A percentile compares a stretch with the other conserved stretches of the same genome.
phyloP scores from a whole-genome alignment of 2,113 vertebrate species.

The Lasiurus borealis region DNA sequence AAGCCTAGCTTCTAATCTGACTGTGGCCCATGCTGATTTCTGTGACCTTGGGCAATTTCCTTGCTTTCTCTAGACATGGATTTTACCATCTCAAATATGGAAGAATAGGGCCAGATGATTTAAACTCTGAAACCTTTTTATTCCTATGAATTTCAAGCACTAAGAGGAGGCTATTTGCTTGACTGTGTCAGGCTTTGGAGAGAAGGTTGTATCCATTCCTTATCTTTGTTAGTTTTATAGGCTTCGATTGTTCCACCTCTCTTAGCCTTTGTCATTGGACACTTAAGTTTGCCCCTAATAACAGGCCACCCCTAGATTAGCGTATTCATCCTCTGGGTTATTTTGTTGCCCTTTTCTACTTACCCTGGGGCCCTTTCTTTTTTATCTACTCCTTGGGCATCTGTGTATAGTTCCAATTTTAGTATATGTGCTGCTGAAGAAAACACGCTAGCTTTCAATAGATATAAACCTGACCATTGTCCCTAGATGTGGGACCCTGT shows the following conservation, averaged over 20 bases:
- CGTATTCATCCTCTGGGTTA: background rate
- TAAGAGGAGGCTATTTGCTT: constrained; percentile 32
- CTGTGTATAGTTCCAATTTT: background rate
- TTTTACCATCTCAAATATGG: constrained; percentile 35
- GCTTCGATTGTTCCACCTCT: background rate
- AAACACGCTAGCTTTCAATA: constrained; percentile 28
- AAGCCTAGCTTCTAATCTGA: background rate
- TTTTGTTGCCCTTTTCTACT: constrained; percentile 29
- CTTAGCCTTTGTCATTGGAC: constrained; percentile 22
- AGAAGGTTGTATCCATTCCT: constrained; percentile 33
- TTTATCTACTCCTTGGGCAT: background rate
- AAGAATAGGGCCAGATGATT: constrained; percentile 1
- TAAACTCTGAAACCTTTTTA: constrained; percentile 36
- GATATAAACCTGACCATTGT: constrained; percentile 41
- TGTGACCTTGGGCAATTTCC: constrained; percentile 54
- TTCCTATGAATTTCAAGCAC: constrained; percentile 37
- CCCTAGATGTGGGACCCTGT: background rate
- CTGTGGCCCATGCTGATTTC: background rate
- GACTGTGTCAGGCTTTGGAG: constrained; percentile 40
- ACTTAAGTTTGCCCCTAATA: background rate
- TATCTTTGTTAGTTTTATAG: background rate
- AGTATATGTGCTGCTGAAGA: background rate
- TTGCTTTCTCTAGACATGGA: constrained; percentile 37
- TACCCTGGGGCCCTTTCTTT: background rate
- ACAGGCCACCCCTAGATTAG: background rate